These are phyloP conservation scores for Macquaria ambigua DNA, from an alignment of 2,113 vertebrate genomes.

Conservation along the genomic window DNA sequence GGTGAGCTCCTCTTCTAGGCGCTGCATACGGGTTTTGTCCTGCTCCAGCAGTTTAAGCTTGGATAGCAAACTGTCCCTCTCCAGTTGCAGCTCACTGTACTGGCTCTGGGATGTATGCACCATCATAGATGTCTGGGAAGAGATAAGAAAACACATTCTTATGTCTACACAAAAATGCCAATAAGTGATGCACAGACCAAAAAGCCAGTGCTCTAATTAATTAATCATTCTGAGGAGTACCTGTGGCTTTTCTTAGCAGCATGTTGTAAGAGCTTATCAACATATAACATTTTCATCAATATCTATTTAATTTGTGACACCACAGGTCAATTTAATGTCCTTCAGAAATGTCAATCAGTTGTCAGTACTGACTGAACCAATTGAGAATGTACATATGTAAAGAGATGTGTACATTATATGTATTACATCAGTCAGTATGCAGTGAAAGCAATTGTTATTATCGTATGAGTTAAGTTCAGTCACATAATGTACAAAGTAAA, in stretches of 20 bases:
- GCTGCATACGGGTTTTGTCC: constrained; percentile 89
- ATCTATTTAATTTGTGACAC: not conserved
- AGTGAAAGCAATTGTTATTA: constrained; percentile 7
- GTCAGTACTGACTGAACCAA: not conserved
- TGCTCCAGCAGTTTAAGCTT: constrained; percentile 95
- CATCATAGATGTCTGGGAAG: constrained; percentile 90
- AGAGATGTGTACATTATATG: not conserved
- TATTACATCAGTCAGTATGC: constrained; percentile 21
- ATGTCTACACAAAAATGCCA: not conserved
- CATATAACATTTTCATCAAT: not conserved
- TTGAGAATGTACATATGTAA: not conserved
- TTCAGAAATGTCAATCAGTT: not conserved
- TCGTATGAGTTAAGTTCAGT: constrained; percentile 16
- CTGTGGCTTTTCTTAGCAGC: not conserved
- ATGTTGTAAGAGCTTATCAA: not conserved
- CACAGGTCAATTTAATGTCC: not conserved
- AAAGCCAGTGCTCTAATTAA: not conserved
- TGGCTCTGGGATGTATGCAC: constrained; percentile 91
- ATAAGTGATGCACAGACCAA: constrained; percentile 18
- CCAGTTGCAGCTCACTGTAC: constrained; percentile 89
- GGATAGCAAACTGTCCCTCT: constrained; percentile 90
- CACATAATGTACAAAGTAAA: constrained; percentile 12
- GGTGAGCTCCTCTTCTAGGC: constrained; percentile 92
- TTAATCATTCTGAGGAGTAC: not conserved
- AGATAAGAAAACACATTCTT: constrained; percentile 50